Conservation (phyloP, 1,140 invertebrate species). For the Trichogramma pretiosum region DNA sequence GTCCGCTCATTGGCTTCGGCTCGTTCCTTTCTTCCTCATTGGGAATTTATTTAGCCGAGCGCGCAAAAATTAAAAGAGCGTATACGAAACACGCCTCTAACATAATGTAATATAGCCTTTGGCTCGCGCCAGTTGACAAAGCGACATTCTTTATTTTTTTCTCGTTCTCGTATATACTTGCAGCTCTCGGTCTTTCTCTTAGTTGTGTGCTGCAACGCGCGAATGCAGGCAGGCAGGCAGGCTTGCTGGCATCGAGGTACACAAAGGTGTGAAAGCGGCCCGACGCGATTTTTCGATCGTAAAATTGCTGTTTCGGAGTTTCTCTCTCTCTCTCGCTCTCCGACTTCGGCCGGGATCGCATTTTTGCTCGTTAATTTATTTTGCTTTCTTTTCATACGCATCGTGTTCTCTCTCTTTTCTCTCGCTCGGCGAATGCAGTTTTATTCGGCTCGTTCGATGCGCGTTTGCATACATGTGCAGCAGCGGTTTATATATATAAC, state of each 20-base stretch:
- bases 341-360: not conserved
- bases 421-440: not conserved
- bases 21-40: too few species aligned
- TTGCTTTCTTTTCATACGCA: too few species aligned
- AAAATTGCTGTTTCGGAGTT: constrained; percentile 15
- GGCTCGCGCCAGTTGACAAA: too few species aligned
- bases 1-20: too few species aligned
- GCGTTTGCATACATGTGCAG: too few species aligned
- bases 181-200: not conserved
- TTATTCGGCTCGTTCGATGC: constrained; percentile 12
- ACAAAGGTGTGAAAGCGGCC: constrained; percentile 11
- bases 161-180: not conserved
- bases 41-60: too few species aligned
- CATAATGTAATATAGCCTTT: too few species aligned
- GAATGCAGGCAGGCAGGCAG: not conserved
- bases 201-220: too few species aligned
- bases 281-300: constrained; percentile 6
- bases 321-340: not conserved
- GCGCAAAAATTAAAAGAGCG: too few species aligned
- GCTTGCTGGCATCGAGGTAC: not conserved
- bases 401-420: too few species aligned
- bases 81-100: too few species aligned
- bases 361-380: constrained; percentile 18
- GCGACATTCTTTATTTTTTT: not conserved
- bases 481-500: too few species aligned